Evolutionary conservation across 1,140 invertebrate genomes (phyloP).

Genomic region (Diabrotica undecimpunctata): DNA sequence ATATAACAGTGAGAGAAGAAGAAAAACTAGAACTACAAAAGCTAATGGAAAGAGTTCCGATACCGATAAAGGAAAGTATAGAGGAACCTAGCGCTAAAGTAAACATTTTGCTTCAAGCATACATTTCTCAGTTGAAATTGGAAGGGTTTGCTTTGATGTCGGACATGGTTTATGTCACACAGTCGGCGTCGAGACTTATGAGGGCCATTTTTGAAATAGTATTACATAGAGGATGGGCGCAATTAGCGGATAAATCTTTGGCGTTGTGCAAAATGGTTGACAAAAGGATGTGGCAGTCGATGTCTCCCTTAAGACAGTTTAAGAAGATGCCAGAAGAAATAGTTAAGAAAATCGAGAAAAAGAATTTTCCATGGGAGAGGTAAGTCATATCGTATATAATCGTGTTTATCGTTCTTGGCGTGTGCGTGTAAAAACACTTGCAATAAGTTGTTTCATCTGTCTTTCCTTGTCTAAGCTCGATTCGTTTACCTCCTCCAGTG

Average conservation of each 20-base stretch:
- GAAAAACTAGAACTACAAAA: constrained; percentile 98
- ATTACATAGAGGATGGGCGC: constrained; percentile 88
- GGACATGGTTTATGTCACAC: constrained; percentile 99
- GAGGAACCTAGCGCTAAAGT: constrained; percentile 98
- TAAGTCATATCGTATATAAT: constrained; percentile 6
- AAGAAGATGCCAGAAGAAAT: constrained; percentile 98
- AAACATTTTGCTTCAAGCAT: constrained; percentile 92
- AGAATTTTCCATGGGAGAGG: constrained; percentile 90
- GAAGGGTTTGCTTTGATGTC: constrained; percentile 98
- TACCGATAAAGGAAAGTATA: constrained; percentile 98
- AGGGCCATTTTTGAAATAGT: constrained; percentile 98
- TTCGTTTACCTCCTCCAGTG: too few relatives aligned
- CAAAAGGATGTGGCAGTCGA: constrained; percentile 98
- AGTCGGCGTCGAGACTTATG: constrained; percentile 92
- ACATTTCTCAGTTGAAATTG: constrained; percentile 97
- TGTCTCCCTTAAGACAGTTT: constrained; percentile 98
- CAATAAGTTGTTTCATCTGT: too few relatives aligned
- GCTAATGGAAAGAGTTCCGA: constrained; percentile 95
- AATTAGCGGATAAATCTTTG: constrained; percentile 92
- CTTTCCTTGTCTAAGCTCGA: too few relatives aligned
- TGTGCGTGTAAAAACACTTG: too few relatives aligned
- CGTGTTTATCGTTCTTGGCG: too few relatives aligned
- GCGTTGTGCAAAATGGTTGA: constrained; percentile 99
- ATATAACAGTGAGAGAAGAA: constrained; percentile 94
- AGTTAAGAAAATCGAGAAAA: constrained; percentile 97